phyloP scores from a whole-genome alignment of 2,888 invertebrate species.

The Dendrolimus pini region DNA sequence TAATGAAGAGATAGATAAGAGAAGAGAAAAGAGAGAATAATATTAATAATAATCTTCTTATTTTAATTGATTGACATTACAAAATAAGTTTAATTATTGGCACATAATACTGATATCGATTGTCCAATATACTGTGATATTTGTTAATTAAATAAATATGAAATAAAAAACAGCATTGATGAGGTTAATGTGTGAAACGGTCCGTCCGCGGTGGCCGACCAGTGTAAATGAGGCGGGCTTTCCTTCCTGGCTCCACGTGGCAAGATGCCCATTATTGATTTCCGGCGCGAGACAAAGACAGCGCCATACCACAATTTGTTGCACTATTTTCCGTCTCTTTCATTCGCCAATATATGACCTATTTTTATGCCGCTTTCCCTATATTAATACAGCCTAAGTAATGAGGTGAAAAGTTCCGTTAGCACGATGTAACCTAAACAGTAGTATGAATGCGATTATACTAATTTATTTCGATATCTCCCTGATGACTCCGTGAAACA shows the following conservation, averaged over 20 bases:
- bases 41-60: no score
- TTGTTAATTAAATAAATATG: no score
- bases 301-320: slow-evolving; percentile 68
- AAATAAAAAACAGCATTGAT: background rate
- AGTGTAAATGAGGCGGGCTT: slow-evolving; percentile 62
- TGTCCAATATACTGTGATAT: no score
- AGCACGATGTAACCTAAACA: slow-evolving; percentile 40
- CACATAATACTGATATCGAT: no score
- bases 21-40: no score
- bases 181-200: slow-evolving; percentile 23
- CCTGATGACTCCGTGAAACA: slow-evolving; percentile 7
- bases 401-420: slow-evolving; percentile 66
- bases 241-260: slow-evolving; percentile 70
- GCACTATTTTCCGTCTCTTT: slow-evolving; percentile 69
- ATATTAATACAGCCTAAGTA: slow-evolving; percentile 72
- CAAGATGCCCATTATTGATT: slow-evolving; percentile 73
- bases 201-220: slow-evolving; percentile 43
- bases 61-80: no score
- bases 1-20: no score
- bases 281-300: slow-evolving; percentile 66
- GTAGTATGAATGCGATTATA: slow-evolving; percentile 17
- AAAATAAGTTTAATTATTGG: no score
- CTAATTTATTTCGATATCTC: slow-evolving; percentile 16
- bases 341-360: slow-evolving; percentile 74
- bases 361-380: slow-evolving; percentile 73